These are phyloP conservation scores for Danio albolineatus DNA, from an alignment of 2,797 vertebrate species.

Conservation along the genomic window DNA sequence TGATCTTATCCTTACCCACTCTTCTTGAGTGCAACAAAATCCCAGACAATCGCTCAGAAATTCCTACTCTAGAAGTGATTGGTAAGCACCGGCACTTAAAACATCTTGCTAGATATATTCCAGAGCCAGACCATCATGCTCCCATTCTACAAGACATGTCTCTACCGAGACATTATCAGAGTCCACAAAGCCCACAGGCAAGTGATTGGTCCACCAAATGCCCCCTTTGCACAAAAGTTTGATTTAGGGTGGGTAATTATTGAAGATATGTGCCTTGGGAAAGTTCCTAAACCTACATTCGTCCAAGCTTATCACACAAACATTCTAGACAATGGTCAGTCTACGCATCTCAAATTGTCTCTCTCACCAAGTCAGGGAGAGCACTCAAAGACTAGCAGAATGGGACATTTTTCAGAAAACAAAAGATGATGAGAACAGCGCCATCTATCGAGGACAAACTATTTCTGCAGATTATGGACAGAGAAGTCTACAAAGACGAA, in stretches of 20 bases:
- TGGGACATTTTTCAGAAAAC: neutral
- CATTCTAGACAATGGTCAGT: conserved; percentile 12
- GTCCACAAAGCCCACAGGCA: conserved; percentile 32
- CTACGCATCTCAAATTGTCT: neutral
- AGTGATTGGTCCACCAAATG: conserved; percentile 22
- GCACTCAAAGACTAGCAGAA: neutral
- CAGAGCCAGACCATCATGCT: neutral
- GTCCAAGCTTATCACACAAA: neutral
- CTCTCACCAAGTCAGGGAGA: neutral
- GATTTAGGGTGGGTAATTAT: conserved; percentile 18
- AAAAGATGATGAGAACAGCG: neutral
- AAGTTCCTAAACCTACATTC: conserved; percentile 10
- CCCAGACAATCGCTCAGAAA: neutral
- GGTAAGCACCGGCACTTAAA: conserved; percentile 19
- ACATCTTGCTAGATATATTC: conserved; percentile 9
- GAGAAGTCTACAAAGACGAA: conserved; percentile 19
- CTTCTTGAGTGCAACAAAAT: conserved; percentile 20
- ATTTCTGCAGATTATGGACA: conserved; percentile 17
- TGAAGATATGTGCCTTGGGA: conserved; percentile 12
- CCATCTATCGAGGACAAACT: neutral
- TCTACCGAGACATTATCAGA: conserved; percentile 28
- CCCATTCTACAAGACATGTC: conserved; percentile 22
- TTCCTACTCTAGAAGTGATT: neutral
- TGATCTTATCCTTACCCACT: neutral
- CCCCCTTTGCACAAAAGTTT: conserved; percentile 25